Conservation (phyloP, 2,888 invertebrate species). For the Trichacis sp. region DNA sequence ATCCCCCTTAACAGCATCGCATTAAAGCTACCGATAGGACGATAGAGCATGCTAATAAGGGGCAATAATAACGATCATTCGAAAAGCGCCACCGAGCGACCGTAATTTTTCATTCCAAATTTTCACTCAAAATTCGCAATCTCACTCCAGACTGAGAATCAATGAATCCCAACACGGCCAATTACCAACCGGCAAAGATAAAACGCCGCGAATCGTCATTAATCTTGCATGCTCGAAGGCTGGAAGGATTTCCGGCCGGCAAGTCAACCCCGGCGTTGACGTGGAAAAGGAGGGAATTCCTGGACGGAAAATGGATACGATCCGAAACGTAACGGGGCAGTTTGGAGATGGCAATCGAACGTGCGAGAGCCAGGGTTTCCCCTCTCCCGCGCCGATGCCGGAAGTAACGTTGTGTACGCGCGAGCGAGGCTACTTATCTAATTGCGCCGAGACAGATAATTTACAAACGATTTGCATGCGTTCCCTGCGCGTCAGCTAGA, state of each 20-base stretch:
- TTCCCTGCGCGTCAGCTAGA: constrained; percentile 65
- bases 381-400: constrained; percentile 48
- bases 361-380: constrained; percentile 8
- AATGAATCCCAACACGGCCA: constrained; percentile 40
- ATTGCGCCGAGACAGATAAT: constrained; percentile 66
- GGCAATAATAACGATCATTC: constrained; percentile 61
- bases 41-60: constrained; percentile 63
- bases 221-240: constrained; percentile 39
- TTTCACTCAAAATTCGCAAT: constrained; percentile 33
- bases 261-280: constrained; percentile 8
- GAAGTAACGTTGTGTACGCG: constrained; percentile 63
- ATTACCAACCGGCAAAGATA: constrained; percentile 42
- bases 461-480: constrained; percentile 65
- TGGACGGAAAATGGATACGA: not conserved
- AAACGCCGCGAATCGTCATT: constrained; percentile 41
- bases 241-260: constrained; percentile 42
- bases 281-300: not conserved
- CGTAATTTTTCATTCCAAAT: constrained; percentile 52
- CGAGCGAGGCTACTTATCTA: constrained; percentile 62
- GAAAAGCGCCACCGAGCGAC: constrained; percentile 43
- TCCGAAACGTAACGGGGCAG: not conserved
- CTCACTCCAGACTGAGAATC: constrained; percentile 24
- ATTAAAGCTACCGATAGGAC: constrained; percentile 57
- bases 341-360: constrained; percentile 3
- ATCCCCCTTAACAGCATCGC: constrained; percentile 51